Evolutionary conservation across 2,888 invertebrate species (phyloP).

Genomic region (Orthonevra nobilis): DNA sequence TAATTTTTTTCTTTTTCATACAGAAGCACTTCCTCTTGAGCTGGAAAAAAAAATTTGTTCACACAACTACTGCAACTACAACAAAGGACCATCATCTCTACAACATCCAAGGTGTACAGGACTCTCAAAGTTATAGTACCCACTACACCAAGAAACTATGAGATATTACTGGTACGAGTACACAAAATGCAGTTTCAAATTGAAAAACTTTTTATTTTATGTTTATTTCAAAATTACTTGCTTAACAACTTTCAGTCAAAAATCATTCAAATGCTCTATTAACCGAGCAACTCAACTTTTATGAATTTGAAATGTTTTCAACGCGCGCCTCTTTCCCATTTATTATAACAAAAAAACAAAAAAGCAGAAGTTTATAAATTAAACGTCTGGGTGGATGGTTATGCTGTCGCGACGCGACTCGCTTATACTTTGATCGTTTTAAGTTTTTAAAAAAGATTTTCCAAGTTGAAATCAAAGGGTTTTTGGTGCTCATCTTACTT

Average conservation of each 20-base stretch:
- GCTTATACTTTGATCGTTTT: too few relatives aligned
- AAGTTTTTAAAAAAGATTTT: neutral
- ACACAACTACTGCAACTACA: neutral
- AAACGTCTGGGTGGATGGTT: conserved; percentile 34
- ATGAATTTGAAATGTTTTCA: conserved; percentile 6
- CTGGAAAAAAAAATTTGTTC: conserved; percentile 12
- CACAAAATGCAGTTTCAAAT: conserved; percentile 59
- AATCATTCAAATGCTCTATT: conserved; percentile 37
- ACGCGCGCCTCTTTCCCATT: neutral
- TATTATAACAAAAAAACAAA: too few relatives aligned
- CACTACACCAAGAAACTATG: conserved; percentile 11
- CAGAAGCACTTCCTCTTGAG: conserved; percentile 53
- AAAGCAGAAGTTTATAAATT: too few relatives aligned
- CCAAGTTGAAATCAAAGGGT: neutral
- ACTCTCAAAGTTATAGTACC: conserved; percentile 25
- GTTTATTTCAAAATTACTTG: conserved; percentile 50
- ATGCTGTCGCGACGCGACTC: too few relatives aligned
- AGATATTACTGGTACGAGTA: too few relatives aligned
- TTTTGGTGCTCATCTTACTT: too few relatives aligned
- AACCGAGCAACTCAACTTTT: neutral
- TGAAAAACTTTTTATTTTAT: conserved; percentile 42
- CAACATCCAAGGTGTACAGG: conserved; percentile 38
- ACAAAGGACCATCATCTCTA: conserved; percentile 48
- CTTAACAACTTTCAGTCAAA: conserved; percentile 46
- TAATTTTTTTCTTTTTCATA: conserved; percentile 39